phyloP scores from a whole-genome alignment of 2,888 invertebrate species.

The Lochmaea capreae region DNA sequence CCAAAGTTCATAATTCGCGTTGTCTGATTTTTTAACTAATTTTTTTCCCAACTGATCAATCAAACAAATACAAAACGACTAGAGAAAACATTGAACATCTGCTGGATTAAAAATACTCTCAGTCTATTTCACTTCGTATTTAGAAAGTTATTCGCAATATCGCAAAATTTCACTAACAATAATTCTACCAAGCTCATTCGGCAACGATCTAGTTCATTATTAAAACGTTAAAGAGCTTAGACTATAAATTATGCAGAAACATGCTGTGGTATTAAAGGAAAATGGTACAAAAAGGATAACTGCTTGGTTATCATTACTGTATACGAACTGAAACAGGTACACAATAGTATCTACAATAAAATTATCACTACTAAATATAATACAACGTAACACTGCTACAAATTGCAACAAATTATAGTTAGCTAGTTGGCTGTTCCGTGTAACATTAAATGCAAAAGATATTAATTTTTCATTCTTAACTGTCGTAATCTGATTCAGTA shows the following conservation, averaged over 20 bases:
- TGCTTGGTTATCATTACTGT: neutral
- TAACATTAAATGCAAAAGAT: too few relatives aligned
- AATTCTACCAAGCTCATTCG: neutral
- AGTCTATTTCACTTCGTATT: too few relatives aligned
- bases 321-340: neutral
- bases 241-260: neutral
- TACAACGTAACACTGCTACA: neutral
- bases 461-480: too few relatives aligned
- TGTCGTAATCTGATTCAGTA: too few relatives aligned
- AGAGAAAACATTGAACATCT: too few relatives aligned
- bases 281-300: constrained; percentile 1
- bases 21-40: too few relatives aligned
- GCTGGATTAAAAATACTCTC: too few relatives aligned
- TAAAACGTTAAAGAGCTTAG: neutral
- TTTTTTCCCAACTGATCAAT: too few relatives aligned
- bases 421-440: too few relatives aligned
- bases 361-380: neutral
- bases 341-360: neutral
- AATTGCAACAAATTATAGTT: neutral
- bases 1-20: too few relatives aligned
- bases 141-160: neutral
- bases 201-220: constrained; percentile 1
- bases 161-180: neutral
- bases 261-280: constrained; percentile 1
- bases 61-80: too few relatives aligned